Evolutionary conservation across 2,888 invertebrate species (phyloP).

Genomic region (Eledona agricola): DNA sequence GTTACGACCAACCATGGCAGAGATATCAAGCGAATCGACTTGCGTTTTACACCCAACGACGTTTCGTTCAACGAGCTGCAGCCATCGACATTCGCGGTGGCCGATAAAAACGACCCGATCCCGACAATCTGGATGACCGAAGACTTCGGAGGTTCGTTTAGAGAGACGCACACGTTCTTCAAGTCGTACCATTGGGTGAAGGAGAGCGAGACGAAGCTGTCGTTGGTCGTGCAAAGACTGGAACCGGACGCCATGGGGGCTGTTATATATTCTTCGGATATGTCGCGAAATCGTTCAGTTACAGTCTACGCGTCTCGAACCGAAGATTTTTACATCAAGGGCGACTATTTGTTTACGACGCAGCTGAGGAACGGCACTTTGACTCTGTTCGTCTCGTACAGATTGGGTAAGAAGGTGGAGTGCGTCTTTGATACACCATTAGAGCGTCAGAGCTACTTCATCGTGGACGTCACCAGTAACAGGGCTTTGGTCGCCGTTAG

Average conservation of each 20-base stretch:
- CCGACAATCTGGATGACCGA: constrained; percentile 79
- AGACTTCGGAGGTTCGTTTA: constrained; percentile 80
- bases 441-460: constrained; percentile 74
- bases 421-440: constrained; percentile 80
- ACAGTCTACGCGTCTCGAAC: constrained; percentile 66
- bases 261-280: constrained; percentile 61
- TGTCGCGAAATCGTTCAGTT: constrained; percentile 49
- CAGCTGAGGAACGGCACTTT: constrained; percentile 59
- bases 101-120: constrained; percentile 75
- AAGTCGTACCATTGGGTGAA: constrained; percentile 81
- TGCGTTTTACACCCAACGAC: constrained; percentile 81
- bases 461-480: constrained; percentile 84
- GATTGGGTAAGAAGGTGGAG: constrained; percentile 73
- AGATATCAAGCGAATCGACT: constrained; percentile 69
- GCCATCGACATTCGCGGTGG: constrained; percentile 73
- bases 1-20: constrained; percentile 79
- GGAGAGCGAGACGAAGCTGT: constrained; percentile 56
- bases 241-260: constrained; percentile 69
- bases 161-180: constrained; percentile 74
- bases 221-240: constrained; percentile 75
- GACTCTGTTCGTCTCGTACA: constrained; percentile 80
- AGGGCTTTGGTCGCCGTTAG: constrained; percentile 84
- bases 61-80: constrained; percentile 79
- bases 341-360: constrained; percentile 86
- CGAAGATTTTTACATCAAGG: constrained; percentile 83